phyloP scores from a whole-genome alignment of 2,113 vertebrate species.

The cattle (Bos taurus) region DNA sequence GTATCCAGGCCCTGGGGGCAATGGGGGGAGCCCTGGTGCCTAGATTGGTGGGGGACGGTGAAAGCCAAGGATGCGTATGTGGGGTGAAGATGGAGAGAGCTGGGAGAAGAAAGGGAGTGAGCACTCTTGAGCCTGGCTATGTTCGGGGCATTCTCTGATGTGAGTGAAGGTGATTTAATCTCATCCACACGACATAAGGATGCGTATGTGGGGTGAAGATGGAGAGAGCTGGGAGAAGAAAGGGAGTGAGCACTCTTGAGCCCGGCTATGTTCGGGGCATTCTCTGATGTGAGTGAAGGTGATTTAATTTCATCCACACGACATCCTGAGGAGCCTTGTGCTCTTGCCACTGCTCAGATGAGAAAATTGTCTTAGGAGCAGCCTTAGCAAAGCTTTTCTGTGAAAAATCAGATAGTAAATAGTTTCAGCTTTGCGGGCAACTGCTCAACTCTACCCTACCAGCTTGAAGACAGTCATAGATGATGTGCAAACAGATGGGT shows the following conservation, averaged over 20 bases:
- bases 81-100: background rate
- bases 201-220: rapidly evolving
- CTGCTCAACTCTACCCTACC: too few species aligned
- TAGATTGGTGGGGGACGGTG: rapidly evolving
- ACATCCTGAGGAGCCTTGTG: rapidly evolving
- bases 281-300: rapidly evolving
- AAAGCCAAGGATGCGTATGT: rapidly evolving
- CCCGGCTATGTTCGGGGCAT: rapidly evolving
- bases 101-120: background rate
- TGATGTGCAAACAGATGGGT: background rate
- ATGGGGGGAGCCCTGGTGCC: background rate
- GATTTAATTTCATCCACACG: too few species aligned
- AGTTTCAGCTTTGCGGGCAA: background rate
- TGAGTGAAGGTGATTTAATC: rapidly evolving
- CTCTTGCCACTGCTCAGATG: background rate
- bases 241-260: background rate
- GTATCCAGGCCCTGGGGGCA: background rate
- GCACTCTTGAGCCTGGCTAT: rapidly evolving
- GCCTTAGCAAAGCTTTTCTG: background rate
- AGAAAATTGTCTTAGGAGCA: background rate
- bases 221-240: too few species aligned
- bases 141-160: rapidly evolving
- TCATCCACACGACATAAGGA: background rate
- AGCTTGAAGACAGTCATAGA: background rate
- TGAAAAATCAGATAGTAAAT: background rate